These are phyloP conservation scores for Diarsia brunnea DNA, from an alignment of 2,888 invertebrate species.

Conservation along the genomic window DNA sequence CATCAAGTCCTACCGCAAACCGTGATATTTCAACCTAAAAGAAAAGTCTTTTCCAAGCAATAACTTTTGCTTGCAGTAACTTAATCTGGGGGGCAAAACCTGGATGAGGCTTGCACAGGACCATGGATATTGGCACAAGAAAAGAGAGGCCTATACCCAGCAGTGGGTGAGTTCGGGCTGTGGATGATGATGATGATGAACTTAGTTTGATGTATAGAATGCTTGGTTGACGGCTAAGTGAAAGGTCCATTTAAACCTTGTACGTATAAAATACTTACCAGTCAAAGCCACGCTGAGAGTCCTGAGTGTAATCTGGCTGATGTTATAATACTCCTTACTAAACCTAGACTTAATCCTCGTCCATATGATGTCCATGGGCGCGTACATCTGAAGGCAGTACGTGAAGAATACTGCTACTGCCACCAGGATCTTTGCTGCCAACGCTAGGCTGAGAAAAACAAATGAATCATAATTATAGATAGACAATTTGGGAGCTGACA, in stretches of 20 bases:
- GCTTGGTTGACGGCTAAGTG: neutral
- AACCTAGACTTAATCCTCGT: constrained; percentile 90
- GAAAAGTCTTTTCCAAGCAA: too few species aligned
- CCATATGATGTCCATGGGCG: constrained; percentile 98
- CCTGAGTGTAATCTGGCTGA: constrained; percentile 87
- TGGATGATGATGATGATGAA: too few species aligned
- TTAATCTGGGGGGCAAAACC: too few species aligned
- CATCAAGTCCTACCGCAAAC: neutral
- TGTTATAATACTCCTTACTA: constrained; percentile 83
- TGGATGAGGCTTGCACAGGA: too few species aligned
- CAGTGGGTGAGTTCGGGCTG: too few species aligned
- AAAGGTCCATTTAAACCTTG: neutral
- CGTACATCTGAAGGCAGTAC: constrained; percentile 98
- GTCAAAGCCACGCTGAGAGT: constrained; percentile 86
- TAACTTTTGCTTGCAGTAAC: too few species aligned
- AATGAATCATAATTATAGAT: neutral
- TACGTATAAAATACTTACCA: constrained; percentile 70
- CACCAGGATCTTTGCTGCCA: constrained; percentile 95
- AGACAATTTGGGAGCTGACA: neutral
- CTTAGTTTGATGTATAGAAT: too few species aligned
- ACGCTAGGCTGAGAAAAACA: constrained; percentile 91
- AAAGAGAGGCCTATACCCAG: too few species aligned
- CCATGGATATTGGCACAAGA: too few species aligned
- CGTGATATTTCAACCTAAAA: neutral
- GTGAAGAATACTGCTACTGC: constrained; percentile 97